Evolutionary conservation across 2,797 vertebrate species (phyloP).

Genomic region (Rhinogobio ventralis): DNA sequence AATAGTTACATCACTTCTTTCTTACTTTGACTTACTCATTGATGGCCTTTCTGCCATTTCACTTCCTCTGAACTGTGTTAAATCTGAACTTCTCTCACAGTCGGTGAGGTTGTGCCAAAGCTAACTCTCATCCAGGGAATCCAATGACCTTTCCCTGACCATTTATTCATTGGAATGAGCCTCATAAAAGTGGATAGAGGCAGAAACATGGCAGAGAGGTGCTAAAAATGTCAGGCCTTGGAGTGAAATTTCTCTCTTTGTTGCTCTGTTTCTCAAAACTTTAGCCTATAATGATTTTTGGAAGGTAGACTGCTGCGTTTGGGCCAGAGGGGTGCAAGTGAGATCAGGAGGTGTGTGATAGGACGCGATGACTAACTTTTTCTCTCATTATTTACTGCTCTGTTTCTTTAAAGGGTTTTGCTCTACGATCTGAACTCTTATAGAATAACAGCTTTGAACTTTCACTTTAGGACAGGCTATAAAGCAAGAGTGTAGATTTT

Average conservation of each 20-base stretch:
- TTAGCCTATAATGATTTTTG: conserved; percentile 58
- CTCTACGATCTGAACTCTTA: conserved; percentile 41
- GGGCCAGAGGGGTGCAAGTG: conserved; percentile 41
- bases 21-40: background rate
- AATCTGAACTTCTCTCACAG: conserved; percentile 11
- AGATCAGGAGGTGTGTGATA: conserved; percentile 58
- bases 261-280: conserved; percentile 50
- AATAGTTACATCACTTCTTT: background rate
- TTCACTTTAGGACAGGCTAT: conserved; percentile 39
- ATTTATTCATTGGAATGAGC: conserved; percentile 40
- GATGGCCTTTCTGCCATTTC: background rate
- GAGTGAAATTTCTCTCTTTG: conserved; percentile 46
- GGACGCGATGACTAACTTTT: conserved; percentile 47
- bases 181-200: conserved; percentile 36
- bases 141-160: conserved; percentile 42
- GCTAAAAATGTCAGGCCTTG: conserved; percentile 51
- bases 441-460: conserved; percentile 39
- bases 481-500: conserved; percentile 22
- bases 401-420: conserved; percentile 48
- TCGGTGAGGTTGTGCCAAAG: conserved; percentile 31
- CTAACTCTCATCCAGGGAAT: conserved; percentile 42
- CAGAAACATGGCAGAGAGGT: conserved; percentile 23
- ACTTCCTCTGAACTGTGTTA: background rate
- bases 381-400: conserved; percentile 54
- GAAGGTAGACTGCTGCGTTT: conserved; percentile 42